Base-by-base conservation (phyloP, 2,888 invertebrate genomes). In the Caenorhabditis panamensis region DNA sequence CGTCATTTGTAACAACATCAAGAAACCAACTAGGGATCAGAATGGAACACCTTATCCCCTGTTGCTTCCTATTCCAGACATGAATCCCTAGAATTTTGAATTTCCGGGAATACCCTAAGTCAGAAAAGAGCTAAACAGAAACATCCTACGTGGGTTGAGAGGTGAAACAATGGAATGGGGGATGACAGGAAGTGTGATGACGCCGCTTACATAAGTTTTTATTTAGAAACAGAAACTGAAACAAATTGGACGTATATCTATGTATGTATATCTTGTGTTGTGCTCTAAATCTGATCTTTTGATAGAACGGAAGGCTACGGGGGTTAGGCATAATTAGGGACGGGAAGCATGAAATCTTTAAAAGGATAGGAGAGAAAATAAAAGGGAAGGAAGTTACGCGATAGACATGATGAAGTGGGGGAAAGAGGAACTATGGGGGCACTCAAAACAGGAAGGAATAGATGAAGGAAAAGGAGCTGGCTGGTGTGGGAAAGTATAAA, bases 241-340 rank as follows among this genome's bases (percentile, higher is more conserved):
- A 69, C 41, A 31, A 41, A n/a, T 20, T 31, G 56, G 56, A 13
- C 5, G 31, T 4, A 54, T 54, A 26, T 56, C 9, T 31, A 18
- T 56, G 56, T 20, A 9, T n/a, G n/a, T n/a, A n/a, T n/a, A n/a
- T n/a, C 18, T 56, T 56, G 56, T 31, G 56, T 28, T 20, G 16
- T 51, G 41, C n/a, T 28, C 26, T 24, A 62, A 1, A 11, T 41
- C 24, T 26, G 54, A 56, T 54, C 62, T 72, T 72, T 63, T 72
- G 62, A 63, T 54, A 37, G 54, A 53, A 62, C 44, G 62, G 53
- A 62, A 61, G 51, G 47, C 11, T 51, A n/a, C n/a, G n/a, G n/a
- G n/a, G n/a, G 9, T n/a, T 58, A 68, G n/a, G n/a, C n/a, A 49
- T 59, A 68, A 58, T 47, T 28, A 49, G 37, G 22, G 47, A 16